Evolutionary conservation across 1,140 invertebrate species (phyloP).

Genomic region (Meloidogyne exigua): DNA sequence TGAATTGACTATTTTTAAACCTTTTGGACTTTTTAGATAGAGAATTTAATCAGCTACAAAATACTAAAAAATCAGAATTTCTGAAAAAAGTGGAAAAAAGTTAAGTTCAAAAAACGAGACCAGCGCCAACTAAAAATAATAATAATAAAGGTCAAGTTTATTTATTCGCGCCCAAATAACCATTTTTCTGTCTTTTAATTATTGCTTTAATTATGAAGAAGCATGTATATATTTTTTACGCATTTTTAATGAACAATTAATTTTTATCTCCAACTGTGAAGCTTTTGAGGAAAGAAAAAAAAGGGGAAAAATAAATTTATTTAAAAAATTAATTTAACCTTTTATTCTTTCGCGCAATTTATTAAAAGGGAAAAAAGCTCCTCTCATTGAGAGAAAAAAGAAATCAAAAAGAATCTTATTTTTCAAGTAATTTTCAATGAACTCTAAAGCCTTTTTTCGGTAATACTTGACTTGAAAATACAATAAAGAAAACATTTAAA

Average conservation of each 20-base stretch:
- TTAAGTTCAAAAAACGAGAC: background rate
- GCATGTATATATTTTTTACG: background rate
- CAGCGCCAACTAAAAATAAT: background rate
- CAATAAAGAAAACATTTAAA: too few relatives aligned
- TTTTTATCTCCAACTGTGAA: slow-evolving; percentile 1
- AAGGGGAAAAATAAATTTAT: background rate
- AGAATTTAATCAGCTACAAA: background rate
- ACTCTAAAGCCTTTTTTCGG: too few relatives aligned
- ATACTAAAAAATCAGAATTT: background rate
- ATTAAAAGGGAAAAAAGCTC: background rate
- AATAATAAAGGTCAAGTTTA: background rate
- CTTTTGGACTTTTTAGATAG: too few relatives aligned
- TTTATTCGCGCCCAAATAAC: background rate
- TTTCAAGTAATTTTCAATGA: too few relatives aligned
- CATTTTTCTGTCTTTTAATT: background rate
- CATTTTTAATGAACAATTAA: background rate
- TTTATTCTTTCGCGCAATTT: background rate
- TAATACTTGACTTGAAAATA: too few relatives aligned
- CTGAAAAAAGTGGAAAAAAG: background rate
- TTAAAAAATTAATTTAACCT: background rate
- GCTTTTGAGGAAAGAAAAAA: background rate
- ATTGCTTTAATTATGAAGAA: background rate
- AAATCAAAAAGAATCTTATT: background rate
- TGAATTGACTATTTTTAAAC: background rate
- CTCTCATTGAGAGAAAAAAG: background rate